phyloP scores from a whole-genome alignment of 2,888 invertebrate genomes.

The Idaea dimidiata region DNA sequence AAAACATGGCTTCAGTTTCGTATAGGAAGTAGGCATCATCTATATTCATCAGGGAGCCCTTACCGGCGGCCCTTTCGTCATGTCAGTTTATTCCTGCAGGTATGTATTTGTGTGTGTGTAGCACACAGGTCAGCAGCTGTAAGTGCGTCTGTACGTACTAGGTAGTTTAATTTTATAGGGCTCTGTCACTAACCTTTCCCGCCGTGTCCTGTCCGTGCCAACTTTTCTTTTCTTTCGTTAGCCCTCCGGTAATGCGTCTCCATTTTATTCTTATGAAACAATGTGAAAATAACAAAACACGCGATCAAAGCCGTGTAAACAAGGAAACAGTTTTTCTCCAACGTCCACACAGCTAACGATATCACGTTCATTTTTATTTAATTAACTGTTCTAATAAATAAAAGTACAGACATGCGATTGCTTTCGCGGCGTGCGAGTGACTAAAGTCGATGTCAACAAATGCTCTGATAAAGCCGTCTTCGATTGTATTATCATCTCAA shows the following conservation, averaged over 20 bases:
- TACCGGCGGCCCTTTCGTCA: no score
- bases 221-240: conserved; percentile 48
- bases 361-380: conserved; percentile 60
- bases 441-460: conserved; percentile 28
- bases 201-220: conserved; percentile 42
- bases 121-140: no score
- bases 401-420: conserved; percentile 18
- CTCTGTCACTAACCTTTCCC: conserved; percentile 51
- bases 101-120: no score
- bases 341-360: conserved; percentile 61
- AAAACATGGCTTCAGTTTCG: no score
- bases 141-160: no score
- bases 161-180: not conserved
- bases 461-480: conserved; percentile 14
- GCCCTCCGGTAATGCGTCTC: conserved; percentile 49
- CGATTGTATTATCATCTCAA: conserved; percentile 15
- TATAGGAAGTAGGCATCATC: no score
- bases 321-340: conserved; percentile 69
- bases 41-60: no score
- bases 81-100: no score
- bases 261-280: conserved; percentile 65
- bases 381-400: conserved; percentile 15
- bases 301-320: conserved; percentile 63
- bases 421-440: conserved; percentile 27
- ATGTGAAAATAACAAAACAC: conserved; percentile 62